Conservation (phyloP, 2,888 invertebrate genomes). For the Agrotis exclamationis region DNA sequence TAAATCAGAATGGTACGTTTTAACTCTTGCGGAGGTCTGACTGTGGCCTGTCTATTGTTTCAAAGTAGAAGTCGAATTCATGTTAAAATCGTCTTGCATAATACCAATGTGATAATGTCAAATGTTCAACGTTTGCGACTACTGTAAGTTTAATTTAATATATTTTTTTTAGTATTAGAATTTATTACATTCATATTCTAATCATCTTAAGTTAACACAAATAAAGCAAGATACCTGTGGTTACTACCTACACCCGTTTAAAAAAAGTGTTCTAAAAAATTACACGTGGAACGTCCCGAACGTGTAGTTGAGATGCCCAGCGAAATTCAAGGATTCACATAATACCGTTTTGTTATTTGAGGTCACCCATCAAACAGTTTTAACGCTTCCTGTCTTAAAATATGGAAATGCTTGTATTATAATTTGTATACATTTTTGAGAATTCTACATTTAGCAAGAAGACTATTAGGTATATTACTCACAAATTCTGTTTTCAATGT, state of each 20-base stretch:
- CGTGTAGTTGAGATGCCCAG: slow-evolving; percentile 1
- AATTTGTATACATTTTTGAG: slow-evolving; percentile 15
- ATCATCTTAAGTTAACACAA: not conserved
- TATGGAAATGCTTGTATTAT: slow-evolving; percentile 22
- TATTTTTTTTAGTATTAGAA: not conserved
- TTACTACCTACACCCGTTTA: not conserved
- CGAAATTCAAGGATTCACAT: slow-evolving; percentile 31
- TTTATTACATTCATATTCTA: not conserved
- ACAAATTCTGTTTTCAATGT: slow-evolving; percentile 8
- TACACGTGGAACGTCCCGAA: slow-evolving; percentile 36
- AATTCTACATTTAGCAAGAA: not conserved
- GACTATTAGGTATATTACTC: not conserved
- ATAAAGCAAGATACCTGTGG: not conserved
- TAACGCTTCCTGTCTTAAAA: slow-evolving; percentile 2
- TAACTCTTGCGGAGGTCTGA: too few species aligned
- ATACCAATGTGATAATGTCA: too few species aligned
- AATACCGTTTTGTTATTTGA: slow-evolving; percentile 7
- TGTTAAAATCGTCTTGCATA: too few species aligned
- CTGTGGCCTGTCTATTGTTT: too few species aligned
- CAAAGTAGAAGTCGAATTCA: too few species aligned
- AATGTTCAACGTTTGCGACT: too few species aligned
- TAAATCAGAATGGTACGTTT: too few species aligned
- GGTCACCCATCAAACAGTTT: not conserved
- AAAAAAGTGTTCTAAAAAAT: slow-evolving; percentile 15
- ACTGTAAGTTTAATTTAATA: too few species aligned